Evolutionary conservation across 2,113 vertebrate species (phyloP), one percentile per base, ranked within the genome.

Genomic region (Microtus oregoni): DNA sequence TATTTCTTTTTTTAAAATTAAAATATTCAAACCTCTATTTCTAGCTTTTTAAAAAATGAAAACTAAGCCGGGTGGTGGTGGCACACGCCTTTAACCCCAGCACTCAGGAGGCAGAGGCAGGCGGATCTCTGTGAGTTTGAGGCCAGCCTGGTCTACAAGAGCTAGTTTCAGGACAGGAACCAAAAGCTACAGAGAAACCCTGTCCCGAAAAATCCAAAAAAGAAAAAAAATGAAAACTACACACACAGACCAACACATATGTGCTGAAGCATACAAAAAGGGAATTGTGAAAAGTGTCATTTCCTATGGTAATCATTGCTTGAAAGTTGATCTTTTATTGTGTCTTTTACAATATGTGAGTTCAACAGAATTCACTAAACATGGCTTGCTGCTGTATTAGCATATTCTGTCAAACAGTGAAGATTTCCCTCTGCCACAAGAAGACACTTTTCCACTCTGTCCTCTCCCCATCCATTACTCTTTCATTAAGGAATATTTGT

Each of bases 1-100:
- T 79, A 78, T 58, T 93, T 91, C 17, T 41, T 61, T 17, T 93
- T 89, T 93, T 41, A 91, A 19, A 86, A 79, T 86, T 68, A 89
- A 88, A 90, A 52, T 52, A 58, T 81, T n/a, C 41, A 88, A 77
- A 83, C 35, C 32, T 35, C 75, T 94, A 41, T 7, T 35, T 75
- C 17, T 41, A n/a, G 26, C 13, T 88, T 17, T 52, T 85, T 38
- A 93, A 82, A 41, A 41, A 41, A 41, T 41, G 2, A 41, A 41
- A 41, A 41, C 41, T 41, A 41, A 41, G 41, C 41, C 41, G 41
- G 41, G 41, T 41, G 41, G 41, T 41, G 41, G 41, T 41, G 41
- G 41, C 41, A 41, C 41, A 41, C 3, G 41, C 41, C 41, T 41
- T 41, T 41, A 41, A 41, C 41, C 41, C 41, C 41, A 41, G 41